Evolutionary conservation across 2,888 invertebrate species (phyloP).

Genomic region (Meloe dianella): DNA sequence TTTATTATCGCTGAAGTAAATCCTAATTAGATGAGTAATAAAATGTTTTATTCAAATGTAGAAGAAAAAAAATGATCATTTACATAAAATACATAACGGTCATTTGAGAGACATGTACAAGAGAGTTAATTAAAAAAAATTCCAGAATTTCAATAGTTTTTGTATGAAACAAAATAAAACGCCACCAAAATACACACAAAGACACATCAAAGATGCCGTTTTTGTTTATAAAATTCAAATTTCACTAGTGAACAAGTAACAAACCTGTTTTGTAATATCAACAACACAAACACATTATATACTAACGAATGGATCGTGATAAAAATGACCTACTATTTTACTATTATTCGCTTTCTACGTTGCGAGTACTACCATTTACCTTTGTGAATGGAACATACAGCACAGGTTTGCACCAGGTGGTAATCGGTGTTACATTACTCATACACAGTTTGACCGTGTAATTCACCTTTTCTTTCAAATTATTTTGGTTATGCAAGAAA

Average conservation of each 20-base stretch:
- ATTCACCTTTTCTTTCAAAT: not conserved
- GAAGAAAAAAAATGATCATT: constrained; percentile 7
- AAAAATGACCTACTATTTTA: constrained; percentile 37
- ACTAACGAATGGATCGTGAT: constrained; percentile 27
- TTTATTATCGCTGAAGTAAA: constrained; percentile 28
- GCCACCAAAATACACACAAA: not conserved
- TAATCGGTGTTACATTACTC: not conserved
- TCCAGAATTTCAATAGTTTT: not conserved
- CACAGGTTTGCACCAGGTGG: not conserved
- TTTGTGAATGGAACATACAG: constrained; percentile 32
- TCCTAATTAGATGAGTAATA: constrained; percentile 26
- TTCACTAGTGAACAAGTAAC: constrained; percentile 21
- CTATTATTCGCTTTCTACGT: constrained; percentile 36
- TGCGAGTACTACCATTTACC: constrained; percentile 30
- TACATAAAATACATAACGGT: constrained; percentile 4
- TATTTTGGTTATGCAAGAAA: not conserved
- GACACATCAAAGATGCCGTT: not conserved
- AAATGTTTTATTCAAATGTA: constrained; percentile 31
- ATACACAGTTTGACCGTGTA: not conserved
- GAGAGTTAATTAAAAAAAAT: not conserved
- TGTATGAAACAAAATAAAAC: too few species aligned
- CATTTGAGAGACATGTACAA: not conserved
- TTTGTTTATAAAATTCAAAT: constrained; percentile 17
- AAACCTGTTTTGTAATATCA: constrained; percentile 33
- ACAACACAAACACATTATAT: not conserved